These are phyloP conservation scores for Rousettus madagascariensis DNA, from an alignment of 2,797 vertebrate genomes.

Conservation along the genomic window DNA sequence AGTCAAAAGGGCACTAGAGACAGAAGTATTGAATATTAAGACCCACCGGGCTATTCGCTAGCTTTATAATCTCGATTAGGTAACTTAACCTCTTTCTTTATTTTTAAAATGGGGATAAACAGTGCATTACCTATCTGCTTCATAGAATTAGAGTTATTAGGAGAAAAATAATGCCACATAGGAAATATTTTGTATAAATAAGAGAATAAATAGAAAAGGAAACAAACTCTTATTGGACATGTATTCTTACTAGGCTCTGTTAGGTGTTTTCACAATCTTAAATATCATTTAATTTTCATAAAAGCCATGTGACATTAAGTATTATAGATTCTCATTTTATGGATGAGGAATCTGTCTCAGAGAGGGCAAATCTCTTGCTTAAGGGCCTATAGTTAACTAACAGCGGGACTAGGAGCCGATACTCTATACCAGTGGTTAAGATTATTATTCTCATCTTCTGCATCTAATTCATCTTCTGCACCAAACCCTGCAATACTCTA, in stretches of 20 bases:
- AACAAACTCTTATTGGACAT: not conserved
- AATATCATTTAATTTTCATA: not conserved
- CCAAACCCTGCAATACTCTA: not conserved
- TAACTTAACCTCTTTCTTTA: not conserved
- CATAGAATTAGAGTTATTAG: not conserved
- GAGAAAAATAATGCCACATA: not conserved
- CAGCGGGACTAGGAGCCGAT: not conserved
- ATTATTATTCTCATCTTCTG: not conserved
- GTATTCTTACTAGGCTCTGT: not conserved
- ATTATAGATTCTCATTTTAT: not conserved
- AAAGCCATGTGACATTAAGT: not conserved
- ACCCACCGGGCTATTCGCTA: not conserved
- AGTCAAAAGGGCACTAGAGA: not conserved
- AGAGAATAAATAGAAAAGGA: not conserved
- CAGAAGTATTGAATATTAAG: not conserved
- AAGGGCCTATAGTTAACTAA: not conserved
- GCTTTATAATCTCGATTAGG: not conserved
- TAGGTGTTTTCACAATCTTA: not conserved
- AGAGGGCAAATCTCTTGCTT: not conserved
- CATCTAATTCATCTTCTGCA: not conserved
- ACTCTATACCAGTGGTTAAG: not conserved
- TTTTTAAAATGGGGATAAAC: conserved; percentile 12
- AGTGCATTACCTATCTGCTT: not conserved
- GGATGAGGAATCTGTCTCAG: not conserved
- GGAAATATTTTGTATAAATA: not conserved